phyloP scores from a whole-genome alignment of 2,888 invertebrate genomes.

The Lasioglossum villosulum region DNA sequence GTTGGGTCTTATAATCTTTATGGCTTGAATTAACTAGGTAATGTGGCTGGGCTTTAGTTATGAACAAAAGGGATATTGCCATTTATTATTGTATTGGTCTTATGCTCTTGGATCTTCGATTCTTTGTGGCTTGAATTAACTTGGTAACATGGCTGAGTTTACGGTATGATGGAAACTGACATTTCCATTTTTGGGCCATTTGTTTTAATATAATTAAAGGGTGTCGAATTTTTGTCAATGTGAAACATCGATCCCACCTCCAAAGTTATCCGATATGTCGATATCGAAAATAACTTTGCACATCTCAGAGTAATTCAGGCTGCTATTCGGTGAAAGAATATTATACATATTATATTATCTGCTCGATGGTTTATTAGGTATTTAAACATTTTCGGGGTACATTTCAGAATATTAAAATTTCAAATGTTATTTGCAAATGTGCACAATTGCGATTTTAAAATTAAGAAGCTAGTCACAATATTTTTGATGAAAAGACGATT shows the following conservation, averaged over 20 bases:
- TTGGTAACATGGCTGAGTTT: no score
- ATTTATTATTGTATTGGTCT: neutral
- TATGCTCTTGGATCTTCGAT: no score
- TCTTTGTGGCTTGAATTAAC: no score
- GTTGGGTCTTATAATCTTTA: no score
- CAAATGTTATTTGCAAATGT: no score
- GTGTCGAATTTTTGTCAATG: neutral
- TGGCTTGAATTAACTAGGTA: no score
- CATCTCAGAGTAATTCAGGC: slow-evolving; percentile 2
- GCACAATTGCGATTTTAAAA: no score
- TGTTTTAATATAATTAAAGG: no score
- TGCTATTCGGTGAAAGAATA: neutral
- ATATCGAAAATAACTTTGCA: slow-evolving; percentile 32
- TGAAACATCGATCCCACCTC: neutral
- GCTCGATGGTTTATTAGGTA: neutral
- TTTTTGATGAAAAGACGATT: neutral
- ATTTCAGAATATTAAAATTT: neutral
- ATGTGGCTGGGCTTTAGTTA: no score
- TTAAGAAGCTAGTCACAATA: neutral
- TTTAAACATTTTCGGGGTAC: neutral
- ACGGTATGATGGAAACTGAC: no score
- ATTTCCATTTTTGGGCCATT: no score
- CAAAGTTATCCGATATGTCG: slow-evolving; percentile 21
- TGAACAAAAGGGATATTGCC: neutral
- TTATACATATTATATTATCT: neutral